Base-by-base conservation (phyloP, 2,888 invertebrate genomes). In the Pimpla rufipes region DNA sequence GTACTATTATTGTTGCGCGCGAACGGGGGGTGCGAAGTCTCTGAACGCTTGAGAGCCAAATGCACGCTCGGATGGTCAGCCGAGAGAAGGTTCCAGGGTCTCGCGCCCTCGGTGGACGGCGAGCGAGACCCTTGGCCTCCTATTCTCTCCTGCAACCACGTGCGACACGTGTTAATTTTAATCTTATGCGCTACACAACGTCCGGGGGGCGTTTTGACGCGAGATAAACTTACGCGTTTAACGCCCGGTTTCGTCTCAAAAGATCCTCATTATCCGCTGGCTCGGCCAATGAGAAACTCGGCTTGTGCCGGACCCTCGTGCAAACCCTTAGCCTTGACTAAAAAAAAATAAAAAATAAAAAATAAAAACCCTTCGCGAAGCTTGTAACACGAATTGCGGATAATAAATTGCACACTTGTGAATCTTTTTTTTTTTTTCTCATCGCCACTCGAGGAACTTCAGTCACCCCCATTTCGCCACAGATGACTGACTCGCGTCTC, bases 151-250 rank as follows among this genome's bases (percentile, higher is more conserved):
- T 29, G 42, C 42, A 11, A 79, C 50, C 40, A 45, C 35, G 35
- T 37, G 35, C 40, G 29, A 47, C 40, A 16, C 37, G 37, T 67
- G 47, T 78, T 75, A 67, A 80, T 80, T 79, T 67, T 79, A 79
- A 74, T 79, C 73, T 47, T 67, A 47, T 67, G 13, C 23, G 13
- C 23, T 40, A 23, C 66, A 23, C 23, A 66, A 45, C 29, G 66
- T 42, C 42, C 68, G 35, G 18, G 11, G 52, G 16, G 37, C n/a
- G 55, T 23, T 23, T 42, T 16, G n/a, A 47, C 35, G 67, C 67
- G 67, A 23, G 21, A 29, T 67, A 55, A 73, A 66, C 10, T 55
- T 18, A 35, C 66, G 35, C 67, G 55, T 67, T 67, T 62, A 67
- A 67, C 67, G 66, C 66, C 42, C 55, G 52, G 11, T 75, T 75